phyloP scores from a whole-genome alignment of 2,113 vertebrate genomes.

The Sebastes schlegelii region DNA sequence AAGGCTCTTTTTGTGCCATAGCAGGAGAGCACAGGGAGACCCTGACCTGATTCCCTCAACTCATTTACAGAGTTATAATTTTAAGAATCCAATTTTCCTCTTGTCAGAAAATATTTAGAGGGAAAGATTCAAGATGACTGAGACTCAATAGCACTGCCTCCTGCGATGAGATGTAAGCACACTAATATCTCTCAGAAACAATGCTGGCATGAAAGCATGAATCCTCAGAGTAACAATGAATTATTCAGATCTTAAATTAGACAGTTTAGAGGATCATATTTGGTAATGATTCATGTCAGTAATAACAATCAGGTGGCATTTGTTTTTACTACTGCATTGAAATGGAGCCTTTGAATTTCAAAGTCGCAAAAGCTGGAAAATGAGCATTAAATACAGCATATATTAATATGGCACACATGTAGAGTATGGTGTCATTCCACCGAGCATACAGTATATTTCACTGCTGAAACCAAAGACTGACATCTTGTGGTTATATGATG shows the following conservation, averaged over 20 bases:
- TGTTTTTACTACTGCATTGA: background rate
- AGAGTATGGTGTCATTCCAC: background rate
- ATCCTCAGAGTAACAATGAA: background rate
- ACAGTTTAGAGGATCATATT: background rate
- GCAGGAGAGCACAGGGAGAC: slow-evolving; percentile 1
- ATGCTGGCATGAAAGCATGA: background rate
- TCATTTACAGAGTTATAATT: slow-evolving; percentile 42
- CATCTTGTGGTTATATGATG: slow-evolving; percentile 62
- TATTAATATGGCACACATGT: background rate
- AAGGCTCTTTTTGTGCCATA: slow-evolving; percentile 14
- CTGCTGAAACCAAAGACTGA: slow-evolving; percentile 49
- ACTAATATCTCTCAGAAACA: background rate
- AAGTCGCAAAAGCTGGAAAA: slow-evolving; percentile 10
- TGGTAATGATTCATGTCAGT: background rate
- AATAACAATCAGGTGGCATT: background rate
- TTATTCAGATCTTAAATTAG: background rate
- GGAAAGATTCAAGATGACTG: slow-evolving; percentile 19
- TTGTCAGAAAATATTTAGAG: slow-evolving; percentile 54
- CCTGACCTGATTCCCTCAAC: slow-evolving; percentile 10
- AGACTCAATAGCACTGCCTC: background rate
- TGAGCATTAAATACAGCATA: background rate
- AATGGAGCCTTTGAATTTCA: background rate
- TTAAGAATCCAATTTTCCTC: slow-evolving; percentile 53
- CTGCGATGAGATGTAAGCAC: background rate
- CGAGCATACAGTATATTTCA: background rate